These are phyloP conservation scores for Leptoclinus maculatus DNA, from an alignment of 2,797 vertebrate genomes.

Conservation along the genomic window DNA sequence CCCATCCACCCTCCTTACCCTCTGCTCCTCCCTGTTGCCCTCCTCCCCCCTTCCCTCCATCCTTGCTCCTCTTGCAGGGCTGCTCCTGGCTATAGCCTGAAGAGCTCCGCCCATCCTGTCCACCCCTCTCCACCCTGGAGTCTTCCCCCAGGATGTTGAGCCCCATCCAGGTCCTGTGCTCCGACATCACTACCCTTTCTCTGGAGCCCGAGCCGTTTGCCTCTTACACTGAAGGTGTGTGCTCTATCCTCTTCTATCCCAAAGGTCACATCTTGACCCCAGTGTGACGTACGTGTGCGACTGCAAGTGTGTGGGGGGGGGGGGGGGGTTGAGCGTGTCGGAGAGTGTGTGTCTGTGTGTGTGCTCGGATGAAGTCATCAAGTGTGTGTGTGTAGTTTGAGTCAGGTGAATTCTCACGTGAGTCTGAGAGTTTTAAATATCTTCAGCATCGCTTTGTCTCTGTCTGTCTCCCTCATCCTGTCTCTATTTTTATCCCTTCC, in stretches of 20 bases:
- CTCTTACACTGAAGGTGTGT: constrained; percentile 88
- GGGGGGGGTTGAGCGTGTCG: not conserved
- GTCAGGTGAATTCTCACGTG: constrained; percentile 49
- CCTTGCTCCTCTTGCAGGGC: constrained; percentile 86
- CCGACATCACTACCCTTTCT: constrained; percentile 87
- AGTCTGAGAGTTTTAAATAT: constrained; percentile 67
- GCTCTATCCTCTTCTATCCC: constrained; percentile 77
- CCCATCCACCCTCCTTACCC: constrained; percentile 45
- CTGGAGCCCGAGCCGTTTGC: constrained; percentile 87
- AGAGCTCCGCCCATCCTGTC: constrained; percentile 83
- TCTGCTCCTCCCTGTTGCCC: constrained; percentile 55
- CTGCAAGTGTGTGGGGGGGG: not conserved
- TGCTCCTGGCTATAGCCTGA: constrained; percentile 87
- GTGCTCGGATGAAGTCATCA: not conserved
- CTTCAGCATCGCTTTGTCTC: constrained; percentile 62
- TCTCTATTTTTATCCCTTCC: constrained; percentile 66
- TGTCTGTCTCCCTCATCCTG: constrained; percentile 51
- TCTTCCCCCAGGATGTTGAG: constrained; percentile 87
- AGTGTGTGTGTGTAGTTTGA: constrained; percentile 35
- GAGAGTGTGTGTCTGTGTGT: constrained; percentile 8
- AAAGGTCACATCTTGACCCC: constrained; percentile 60
- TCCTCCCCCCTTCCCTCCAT: constrained; percentile 56
- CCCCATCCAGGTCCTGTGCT: constrained; percentile 87
- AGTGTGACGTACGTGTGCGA: constrained; percentile 30
- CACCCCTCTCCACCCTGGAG: constrained; percentile 85